A percentile compares a stretch with the other conserved stretches of the same genome.
These are phyloP conservation scores for Macaria notata DNA, from an alignment of 2,888 invertebrate species.

Conservation along the genomic window DNA sequence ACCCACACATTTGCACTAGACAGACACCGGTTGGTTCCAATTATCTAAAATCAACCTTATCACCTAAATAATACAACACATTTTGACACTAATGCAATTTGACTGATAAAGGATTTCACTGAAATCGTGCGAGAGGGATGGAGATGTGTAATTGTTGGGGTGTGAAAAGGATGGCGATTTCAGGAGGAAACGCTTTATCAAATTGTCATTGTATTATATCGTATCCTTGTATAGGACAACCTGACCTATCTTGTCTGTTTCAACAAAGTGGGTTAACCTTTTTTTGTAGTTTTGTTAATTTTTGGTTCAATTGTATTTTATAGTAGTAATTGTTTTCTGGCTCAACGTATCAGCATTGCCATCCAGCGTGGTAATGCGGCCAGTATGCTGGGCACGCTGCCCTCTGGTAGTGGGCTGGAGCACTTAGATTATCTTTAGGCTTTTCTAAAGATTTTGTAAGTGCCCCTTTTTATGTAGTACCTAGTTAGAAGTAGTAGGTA, in stretches of 20 bases:
- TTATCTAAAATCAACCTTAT: slow-evolving; percentile 35
- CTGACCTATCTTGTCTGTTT: slow-evolving; percentile 40
- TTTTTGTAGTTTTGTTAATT: too few species aligned
- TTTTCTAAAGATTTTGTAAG: too few species aligned
- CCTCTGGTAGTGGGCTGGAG: too few species aligned
- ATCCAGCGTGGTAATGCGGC: too few species aligned
- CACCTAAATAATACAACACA: slow-evolving; percentile 7
- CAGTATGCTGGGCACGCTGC: too few species aligned
- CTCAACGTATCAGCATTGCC: too few species aligned
- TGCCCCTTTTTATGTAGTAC: too few species aligned
- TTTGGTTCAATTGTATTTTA: too few species aligned
- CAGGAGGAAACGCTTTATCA: slow-evolving; percentile 27
- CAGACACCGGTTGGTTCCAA: slow-evolving; percentile 13
- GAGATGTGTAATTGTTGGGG: slow-evolving; percentile 20
- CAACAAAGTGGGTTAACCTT: too few species aligned
- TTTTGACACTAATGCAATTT: slow-evolving; percentile 14
- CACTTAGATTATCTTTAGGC: too few species aligned
- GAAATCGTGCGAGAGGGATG: slow-evolving; percentile 41
- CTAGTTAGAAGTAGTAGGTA: too few species aligned
- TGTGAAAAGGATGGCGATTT: slow-evolving; percentile 39
- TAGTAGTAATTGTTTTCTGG: too few species aligned
- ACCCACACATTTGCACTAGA: slow-evolving; percentile 51
- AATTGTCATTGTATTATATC: slow-evolving; percentile 31
- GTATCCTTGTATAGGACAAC: slow-evolving; percentile 12
- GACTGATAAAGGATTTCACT: slow-evolving; percentile 47